Conservation (phyloP, 2,888 invertebrate genomes). For the Apantesis nais region DNA sequence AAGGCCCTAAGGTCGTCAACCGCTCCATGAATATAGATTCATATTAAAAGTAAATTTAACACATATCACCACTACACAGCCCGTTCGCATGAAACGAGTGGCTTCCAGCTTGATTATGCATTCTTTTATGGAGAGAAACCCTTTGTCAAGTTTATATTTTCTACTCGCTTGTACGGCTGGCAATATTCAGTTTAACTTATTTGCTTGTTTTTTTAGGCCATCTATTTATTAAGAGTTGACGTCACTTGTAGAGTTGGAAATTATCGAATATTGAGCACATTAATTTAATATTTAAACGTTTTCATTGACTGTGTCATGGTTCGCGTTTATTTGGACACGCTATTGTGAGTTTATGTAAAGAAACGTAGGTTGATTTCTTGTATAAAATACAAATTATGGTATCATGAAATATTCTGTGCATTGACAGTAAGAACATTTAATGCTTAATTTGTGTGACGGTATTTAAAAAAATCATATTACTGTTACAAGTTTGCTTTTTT, state of each 20-base stretch:
- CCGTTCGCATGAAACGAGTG: not conserved
- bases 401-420: too few relatives aligned
- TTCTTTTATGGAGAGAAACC: not conserved
- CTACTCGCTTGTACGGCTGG: not conserved
- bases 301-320: not conserved
- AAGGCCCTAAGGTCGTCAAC: not conserved
- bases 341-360: not conserved
- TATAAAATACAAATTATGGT: not conserved
- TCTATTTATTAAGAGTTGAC: not conserved
- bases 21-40: not conserved
- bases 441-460: not conserved
- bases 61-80: slow-evolving; percentile 14
- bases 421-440: too few relatives aligned
- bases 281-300: not conserved
- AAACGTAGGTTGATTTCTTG: not conserved
- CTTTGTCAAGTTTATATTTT: not conserved
- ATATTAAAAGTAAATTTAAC: not conserved
- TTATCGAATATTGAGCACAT: not conserved
- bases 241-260: not conserved
- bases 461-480: not conserved
- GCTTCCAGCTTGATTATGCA: not conserved
- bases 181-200: not conserved
- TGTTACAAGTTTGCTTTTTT: not conserved
- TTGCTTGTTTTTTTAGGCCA: not conserved
- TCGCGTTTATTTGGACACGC: not conserved